Evolutionary conservation across 1,140 invertebrate genomes (phyloP).

Genomic region (Tyrophagus putrescentiae): DNA sequence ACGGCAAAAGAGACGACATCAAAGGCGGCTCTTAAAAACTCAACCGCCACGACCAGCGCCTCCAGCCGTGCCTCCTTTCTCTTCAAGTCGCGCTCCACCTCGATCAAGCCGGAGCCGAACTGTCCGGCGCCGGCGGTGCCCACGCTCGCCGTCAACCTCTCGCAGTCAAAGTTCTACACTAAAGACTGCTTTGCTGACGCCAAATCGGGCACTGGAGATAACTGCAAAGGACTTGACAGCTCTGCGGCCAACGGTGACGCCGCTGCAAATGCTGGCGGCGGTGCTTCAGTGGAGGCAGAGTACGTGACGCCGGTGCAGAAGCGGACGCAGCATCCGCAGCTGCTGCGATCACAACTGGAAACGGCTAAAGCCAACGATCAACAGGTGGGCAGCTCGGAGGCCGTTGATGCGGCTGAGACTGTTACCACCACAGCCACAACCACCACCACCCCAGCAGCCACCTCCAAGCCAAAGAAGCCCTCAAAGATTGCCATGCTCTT

Average conservation of each 20-base stretch:
- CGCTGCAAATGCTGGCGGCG: too few relatives aligned
- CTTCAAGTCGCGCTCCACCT: conserved; percentile 5
- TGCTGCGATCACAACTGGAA: conserved; percentile 21
- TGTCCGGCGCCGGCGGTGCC: conserved; percentile 29
- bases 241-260: too few relatives aligned
- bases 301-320: conserved; percentile 20
- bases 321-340: conserved; percentile 19
- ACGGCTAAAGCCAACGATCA: conserved; percentile 21
- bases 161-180: conserved; percentile 41
- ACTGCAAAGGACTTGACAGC: conserved; percentile 3
- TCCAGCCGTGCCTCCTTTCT: not conserved
- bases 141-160: conserved; percentile 38
- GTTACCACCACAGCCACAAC: not conserved
- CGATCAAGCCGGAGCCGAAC: conserved; percentile 28
- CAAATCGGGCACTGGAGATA: conserved; percentile 20
- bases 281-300: conserved; percentile 18
- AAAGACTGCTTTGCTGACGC: conserved; percentile 14
- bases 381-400: not conserved
- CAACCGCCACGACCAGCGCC: too few relatives aligned
- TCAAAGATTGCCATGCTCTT: conserved; percentile 6
- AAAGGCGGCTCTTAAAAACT: not conserved
- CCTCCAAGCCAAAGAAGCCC: conserved; percentile 2
- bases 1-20: not conserved
- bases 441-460: not conserved
- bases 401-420: not conserved